Conservation (phyloP, 2,888 invertebrate species). For the Drosophila koepferae region DNA sequence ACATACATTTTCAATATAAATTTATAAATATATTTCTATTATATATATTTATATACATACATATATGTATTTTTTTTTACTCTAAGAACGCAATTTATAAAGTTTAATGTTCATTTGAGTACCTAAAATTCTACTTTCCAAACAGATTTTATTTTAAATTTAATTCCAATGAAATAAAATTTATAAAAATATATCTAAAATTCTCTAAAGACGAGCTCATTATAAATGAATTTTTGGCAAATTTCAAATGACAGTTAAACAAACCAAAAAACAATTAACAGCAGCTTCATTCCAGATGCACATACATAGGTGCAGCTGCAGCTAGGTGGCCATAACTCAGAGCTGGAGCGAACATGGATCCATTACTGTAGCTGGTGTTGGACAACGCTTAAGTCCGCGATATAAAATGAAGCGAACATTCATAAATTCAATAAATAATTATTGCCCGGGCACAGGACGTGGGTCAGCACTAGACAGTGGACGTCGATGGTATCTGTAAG, state of each 20-base stretch:
- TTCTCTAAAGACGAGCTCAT: not conserved
- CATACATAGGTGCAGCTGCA: slow-evolving; percentile 8
- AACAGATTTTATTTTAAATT: too few relatives aligned
- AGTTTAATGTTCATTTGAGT: too few relatives aligned
- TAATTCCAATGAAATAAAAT: not conserved
- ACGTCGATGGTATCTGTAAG: slow-evolving; percentile 35
- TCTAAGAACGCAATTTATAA: too few relatives aligned
- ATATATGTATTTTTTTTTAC: too few relatives aligned
- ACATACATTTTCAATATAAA: too few relatives aligned
- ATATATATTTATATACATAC: too few relatives aligned
- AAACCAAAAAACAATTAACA: slow-evolving; percentile 32
- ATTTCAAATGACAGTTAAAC: slow-evolving; percentile 41
- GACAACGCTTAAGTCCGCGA: slow-evolving; percentile 73
- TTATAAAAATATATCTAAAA: not conserved
- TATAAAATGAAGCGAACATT: slow-evolving; percentile 70
- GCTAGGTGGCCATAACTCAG: slow-evolving; percentile 25
- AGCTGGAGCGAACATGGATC: slow-evolving; percentile 60
- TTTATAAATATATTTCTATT: too few relatives aligned
- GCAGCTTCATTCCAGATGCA: slow-evolving; percentile 32
- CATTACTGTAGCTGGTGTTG: slow-evolving; percentile 75
- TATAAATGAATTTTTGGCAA: not conserved
- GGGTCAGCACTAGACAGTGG: slow-evolving; percentile 46
- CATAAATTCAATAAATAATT: slow-evolving; percentile 84
- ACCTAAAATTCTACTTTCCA: too few relatives aligned
- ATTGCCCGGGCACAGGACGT: slow-evolving; percentile 50